Evolutionary conservation across 2,888 invertebrate species (phyloP).

Genomic region (Coremacera marginata): DNA sequence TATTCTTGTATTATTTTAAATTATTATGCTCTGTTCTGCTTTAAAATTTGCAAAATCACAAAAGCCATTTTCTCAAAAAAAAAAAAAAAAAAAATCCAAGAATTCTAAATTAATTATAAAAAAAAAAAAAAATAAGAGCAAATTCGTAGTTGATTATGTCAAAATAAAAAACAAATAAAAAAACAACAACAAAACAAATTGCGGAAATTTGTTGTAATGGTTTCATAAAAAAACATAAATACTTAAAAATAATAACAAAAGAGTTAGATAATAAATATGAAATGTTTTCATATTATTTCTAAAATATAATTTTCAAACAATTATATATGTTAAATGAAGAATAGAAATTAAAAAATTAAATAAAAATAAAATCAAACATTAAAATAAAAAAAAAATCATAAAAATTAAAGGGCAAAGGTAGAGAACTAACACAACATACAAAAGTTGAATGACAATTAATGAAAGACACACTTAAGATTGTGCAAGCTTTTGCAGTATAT

Average conservation of each 20-base stretch:
- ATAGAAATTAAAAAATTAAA: not conserved
- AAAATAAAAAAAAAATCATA: too few species aligned
- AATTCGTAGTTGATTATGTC: conserved; percentile 46
- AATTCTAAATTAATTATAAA: conserved; percentile 49
- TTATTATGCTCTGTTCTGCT: not conserved
- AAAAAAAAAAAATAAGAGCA: conserved; percentile 22
- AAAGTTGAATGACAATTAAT: too few species aligned
- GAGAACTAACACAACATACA: too few species aligned
- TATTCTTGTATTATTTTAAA: not conserved
- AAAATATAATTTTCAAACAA: too few species aligned
- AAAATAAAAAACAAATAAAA: conserved; percentile 47
- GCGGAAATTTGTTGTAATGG: conserved; percentile 45
- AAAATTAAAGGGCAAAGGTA: too few species aligned
- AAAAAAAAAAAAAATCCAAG: conserved; percentile 41
- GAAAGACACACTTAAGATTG: too few species aligned
- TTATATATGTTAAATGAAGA: not conserved
- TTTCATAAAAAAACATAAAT: conserved; percentile 40
- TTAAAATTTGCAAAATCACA: not conserved
- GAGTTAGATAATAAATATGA: not conserved
- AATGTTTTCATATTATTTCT: too few species aligned
- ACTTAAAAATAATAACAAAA: conserved; percentile 5
- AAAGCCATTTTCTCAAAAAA: conserved; percentile 17
- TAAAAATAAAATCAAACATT: not conserved
- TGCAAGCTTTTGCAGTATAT: not conserved
- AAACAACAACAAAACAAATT: conserved; percentile 42